Conservation (phyloP, 1,140 invertebrate species). For the Anastatus disparis region DNA sequence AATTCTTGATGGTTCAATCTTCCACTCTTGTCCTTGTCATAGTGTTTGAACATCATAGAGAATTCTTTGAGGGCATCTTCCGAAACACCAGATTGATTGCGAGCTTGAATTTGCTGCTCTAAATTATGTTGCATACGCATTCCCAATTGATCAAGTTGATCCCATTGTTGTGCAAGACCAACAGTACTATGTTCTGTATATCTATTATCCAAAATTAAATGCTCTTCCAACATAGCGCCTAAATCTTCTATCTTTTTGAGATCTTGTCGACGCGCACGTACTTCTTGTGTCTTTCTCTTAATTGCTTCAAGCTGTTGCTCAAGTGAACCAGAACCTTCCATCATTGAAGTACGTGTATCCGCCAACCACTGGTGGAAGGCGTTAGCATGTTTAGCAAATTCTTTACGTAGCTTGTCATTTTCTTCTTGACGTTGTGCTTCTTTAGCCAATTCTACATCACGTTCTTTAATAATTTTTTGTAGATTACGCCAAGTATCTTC, state of each 20-base stretch:
- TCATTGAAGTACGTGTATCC: conserved; percentile 98
- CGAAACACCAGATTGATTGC: conserved; percentile 97
- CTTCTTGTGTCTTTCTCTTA: conserved; percentile 93
- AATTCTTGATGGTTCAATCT: conserved; percentile 98
- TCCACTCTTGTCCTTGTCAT: conserved; percentile 98
- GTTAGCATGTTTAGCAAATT: conserved; percentile 98
- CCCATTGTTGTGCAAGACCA: conserved; percentile 98
- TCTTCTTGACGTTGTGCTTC: conserved; percentile 98
- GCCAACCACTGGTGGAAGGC: conserved; percentile 99
- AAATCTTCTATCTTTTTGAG: conserved; percentile 97
- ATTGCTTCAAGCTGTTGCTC: conserved; percentile 97
- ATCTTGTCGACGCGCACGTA: conserved; percentile 89
- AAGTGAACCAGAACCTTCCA: conserved; percentile 97
- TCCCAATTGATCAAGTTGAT: conserved; percentile 97
- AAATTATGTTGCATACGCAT: conserved; percentile 99
- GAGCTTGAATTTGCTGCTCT: conserved; percentile 98
- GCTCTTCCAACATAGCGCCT: conserved; percentile 95
- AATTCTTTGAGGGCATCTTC: conserved; percentile 99
- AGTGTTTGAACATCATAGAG: conserved; percentile 99
- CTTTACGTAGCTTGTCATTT: conserved; percentile 97
- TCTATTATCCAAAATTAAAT: conserved; percentile 97
- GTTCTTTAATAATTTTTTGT: conserved; percentile 97
- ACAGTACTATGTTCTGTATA: conserved; percentile 99
- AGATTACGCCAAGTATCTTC: conserved; percentile 99
- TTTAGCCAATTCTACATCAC: conserved; percentile 93